These are phyloP conservation scores for Drosophila melanica DNA, from an alignment of 1,140 invertebrate genomes.

Conservation along the genomic window DNA sequence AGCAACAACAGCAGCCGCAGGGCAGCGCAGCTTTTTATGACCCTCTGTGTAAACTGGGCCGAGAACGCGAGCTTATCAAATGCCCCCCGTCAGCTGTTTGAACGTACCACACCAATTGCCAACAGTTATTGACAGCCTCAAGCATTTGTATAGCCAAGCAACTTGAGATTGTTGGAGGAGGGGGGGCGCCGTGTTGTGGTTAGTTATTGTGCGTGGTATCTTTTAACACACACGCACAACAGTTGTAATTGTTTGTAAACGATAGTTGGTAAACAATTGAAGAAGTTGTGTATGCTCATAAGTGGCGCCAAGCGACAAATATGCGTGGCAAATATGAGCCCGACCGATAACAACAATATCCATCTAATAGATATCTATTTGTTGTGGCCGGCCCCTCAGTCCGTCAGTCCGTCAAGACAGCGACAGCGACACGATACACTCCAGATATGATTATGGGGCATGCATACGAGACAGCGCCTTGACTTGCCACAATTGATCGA, in stretches of 20 bases:
- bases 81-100: constrained; percentile 31
- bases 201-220: constrained; percentile 25
- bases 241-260: constrained; percentile 81
- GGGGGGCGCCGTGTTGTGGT: background rate
- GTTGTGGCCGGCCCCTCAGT: constrained; percentile 18
- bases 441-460: constrained; percentile 41
- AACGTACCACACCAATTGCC: constrained; percentile 37
- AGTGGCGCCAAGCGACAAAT: constrained; percentile 75
- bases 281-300: constrained; percentile 55
- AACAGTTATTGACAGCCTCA: constrained; percentile 51
- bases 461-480: constrained; percentile 4
- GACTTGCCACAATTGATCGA: constrained; percentile 57
- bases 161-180: constrained; percentile 14
- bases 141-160: constrained; percentile 37
- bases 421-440: constrained; percentile 49
- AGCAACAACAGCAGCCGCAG: constrained; percentile 27
- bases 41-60: constrained; percentile 47
- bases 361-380: constrained; percentile 36
- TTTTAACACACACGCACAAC: constrained; percentile 38
- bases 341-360: constrained; percentile 44
- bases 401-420: constrained; percentile 25
- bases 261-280: constrained; percentile 77
- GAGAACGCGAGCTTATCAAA: constrained; percentile 43
- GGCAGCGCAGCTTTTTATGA: constrained; percentile 26
- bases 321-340: constrained; percentile 36